phyloP scores from a whole-genome alignment of 2,888 invertebrate species.

The Platynereis dumerilii region DNA sequence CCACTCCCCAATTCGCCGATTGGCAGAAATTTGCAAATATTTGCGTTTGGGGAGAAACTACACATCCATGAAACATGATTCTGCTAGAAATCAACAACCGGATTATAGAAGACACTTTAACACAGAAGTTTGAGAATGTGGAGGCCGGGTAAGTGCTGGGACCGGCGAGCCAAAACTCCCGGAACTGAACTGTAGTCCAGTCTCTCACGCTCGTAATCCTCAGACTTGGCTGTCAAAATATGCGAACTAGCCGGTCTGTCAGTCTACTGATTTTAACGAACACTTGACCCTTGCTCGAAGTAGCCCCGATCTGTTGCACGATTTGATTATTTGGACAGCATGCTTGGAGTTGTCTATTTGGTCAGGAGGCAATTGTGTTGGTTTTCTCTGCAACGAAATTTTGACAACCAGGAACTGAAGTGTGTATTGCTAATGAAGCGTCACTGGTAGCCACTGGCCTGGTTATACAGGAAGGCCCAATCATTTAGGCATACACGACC shows the following conservation, averaged over 20 bases:
- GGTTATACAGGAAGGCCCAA: not conserved
- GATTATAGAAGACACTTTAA: constrained; percentile 96
- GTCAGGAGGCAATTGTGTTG: too few relatives aligned
- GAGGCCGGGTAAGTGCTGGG: constrained; percentile 85
- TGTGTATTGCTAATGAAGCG: not conserved
- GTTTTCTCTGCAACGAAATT: too few relatives aligned
- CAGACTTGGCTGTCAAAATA: not conserved
- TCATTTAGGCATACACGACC: too few relatives aligned
- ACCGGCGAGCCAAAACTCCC: not conserved
- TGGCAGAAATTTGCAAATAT: not conserved
- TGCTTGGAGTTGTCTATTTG: too few relatives aligned
- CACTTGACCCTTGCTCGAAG: not conserved
- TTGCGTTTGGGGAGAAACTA: not conserved
- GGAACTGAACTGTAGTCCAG: not conserved
- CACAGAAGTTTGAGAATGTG: constrained; percentile 94
- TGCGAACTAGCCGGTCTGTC: not conserved
- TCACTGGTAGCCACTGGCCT: not conserved
- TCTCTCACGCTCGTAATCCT: not conserved
- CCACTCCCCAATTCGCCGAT: not conserved
- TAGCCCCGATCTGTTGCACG: not conserved
- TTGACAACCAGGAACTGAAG: too few relatives aligned
- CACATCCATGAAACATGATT: constrained; percentile 59
- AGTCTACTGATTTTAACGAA: not conserved
- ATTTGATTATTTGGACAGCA: not conserved
- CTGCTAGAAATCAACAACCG: constrained; percentile 97